Base-by-base conservation (phyloP, 2,888 invertebrate species). In the Idaea aversata region DNA sequence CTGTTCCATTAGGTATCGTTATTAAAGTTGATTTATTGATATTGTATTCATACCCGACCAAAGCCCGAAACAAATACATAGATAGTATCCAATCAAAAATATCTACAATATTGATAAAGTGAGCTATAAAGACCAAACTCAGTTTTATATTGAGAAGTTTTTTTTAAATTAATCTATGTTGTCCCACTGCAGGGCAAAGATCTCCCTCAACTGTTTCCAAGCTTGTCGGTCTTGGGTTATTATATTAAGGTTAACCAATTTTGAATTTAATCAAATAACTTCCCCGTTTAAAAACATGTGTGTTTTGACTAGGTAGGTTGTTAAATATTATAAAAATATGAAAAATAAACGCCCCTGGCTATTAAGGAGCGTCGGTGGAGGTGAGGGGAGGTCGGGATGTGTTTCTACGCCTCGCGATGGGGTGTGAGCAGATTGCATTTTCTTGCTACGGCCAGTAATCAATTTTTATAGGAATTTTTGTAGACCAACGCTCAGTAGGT, bases 381-480 rank as follows among this genome's bases (percentile, higher is more conserved):
- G 74, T 72, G 71, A 69, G 76, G 69, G 71, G 77, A 66, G 74
- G 65, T 47, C 4, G 47, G 47, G 47, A 63, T 57, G 72, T 10
- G 61, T 15, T 63, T 47, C 61, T 15, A 59, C 63, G 65, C 72
- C 74, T 47, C 65, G 63, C 64, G 67, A 67, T 63, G 74, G 77
- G 75, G 76, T 72, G 78, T 74, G 82, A 79, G 82, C 85, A 88
- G 88, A 91, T 91, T 91, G 90, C 89, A 90, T 90, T 91, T 88
- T 86, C 90, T 88, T 88, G 87, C 88, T 86, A 83, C 84, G 86
- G 84, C 80, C 79, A 86, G 89, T 89, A 91, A 91, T 91, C 89
- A 91, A 90, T 90, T 91, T 91, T 90, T 91, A 90, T 87, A 88
- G 84, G 80, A 78, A 86, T 87, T 90, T 88, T 87, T 85, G 88